Base-by-base conservation (phyloP, 2,888 invertebrate genomes). In the Papilio elwesi region DNA sequence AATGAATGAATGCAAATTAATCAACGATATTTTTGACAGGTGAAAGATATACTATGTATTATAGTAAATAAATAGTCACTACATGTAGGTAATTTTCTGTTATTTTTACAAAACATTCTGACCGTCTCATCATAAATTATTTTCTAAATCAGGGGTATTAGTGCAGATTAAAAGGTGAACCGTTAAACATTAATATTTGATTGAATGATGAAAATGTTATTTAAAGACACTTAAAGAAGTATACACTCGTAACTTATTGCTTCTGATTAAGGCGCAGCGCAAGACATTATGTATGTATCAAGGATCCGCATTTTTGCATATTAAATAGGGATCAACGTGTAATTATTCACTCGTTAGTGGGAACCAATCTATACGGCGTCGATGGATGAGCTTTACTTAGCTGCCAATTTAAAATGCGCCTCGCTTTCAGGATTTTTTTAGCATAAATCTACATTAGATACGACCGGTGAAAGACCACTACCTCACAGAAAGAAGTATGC, bases 331-430 rank as follows among this genome's bases (percentile, higher is more conserved):
- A 91, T 92, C 91, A 90, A 88, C 87, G 86, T 88, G 90, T 90
- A 91, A 93, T 93, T 92, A 93, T 91, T 91, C 91, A 85, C 83
- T 90, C 90, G 90, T 92, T 92, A 91, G 88, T 84, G 81, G 80
- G 80, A 79, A 85, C 87, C 90, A 87, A 90, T 90, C 90, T 88
- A 87, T 87, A 79, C 74, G 65, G 80, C 77, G 71, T 74, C 62
- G 70, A 78, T 72, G 80, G 81, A 80, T 78, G 75, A 74, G 75
- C 76, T 71, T 70, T 72, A 78, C 77, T 80, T 78, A 78, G 80
- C 78, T 74, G 78, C 76, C 80, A 81, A 80, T 84, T 89, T 85
- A 79, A 82, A 84, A 86, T 84, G 82, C 77, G 79, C 73, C 65
- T 63, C 69, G 76, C 79, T 84, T 79, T 77, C 75, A 77, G 75